These are phyloP conservation scores for Escarpia spicata DNA, from an alignment of 2,888 invertebrate species.

Conservation along the genomic window DNA sequence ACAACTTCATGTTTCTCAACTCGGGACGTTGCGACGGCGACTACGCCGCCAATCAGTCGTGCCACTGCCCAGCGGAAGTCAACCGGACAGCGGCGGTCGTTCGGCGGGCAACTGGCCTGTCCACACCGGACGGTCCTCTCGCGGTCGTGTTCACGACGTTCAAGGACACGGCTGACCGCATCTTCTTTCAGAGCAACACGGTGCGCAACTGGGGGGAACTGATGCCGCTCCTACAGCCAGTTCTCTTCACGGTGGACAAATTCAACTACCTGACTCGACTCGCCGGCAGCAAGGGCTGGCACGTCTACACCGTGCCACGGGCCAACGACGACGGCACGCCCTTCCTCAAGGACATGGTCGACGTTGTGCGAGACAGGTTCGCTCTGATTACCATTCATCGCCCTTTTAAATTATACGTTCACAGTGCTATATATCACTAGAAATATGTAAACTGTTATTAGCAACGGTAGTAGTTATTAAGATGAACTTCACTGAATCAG, in stretches of 20 bases:
- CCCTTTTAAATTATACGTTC: too few species aligned
- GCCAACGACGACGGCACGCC: conserved; percentile 25
- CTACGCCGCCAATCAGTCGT: background rate
- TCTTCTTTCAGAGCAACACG: background rate
- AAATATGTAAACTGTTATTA: too few species aligned
- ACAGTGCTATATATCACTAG: too few species aligned
- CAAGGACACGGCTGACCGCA: background rate
- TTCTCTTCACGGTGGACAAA: background rate
- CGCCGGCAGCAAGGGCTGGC: conserved; percentile 24
- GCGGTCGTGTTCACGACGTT: conserved; percentile 20
- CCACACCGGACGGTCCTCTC: background rate
- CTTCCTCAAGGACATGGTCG: conserved; percentile 26
- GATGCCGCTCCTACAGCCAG: background rate
- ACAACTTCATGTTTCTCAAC: background rate
- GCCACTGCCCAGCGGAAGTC: background rate
- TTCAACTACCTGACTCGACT: background rate
- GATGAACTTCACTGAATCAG: too few species aligned
- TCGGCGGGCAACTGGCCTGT: background rate
- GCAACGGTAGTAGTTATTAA: too few species aligned
- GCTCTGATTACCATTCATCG: background rate
- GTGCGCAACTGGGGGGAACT: background rate
- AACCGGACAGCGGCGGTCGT: background rate
- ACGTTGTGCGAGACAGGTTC: background rate
- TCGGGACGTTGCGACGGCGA: background rate
- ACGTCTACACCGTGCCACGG: conserved; percentile 14